Evolutionary conservation across 2,888 invertebrate species (phyloP).

Genomic region (Bruchidius siliquastri): DNA sequence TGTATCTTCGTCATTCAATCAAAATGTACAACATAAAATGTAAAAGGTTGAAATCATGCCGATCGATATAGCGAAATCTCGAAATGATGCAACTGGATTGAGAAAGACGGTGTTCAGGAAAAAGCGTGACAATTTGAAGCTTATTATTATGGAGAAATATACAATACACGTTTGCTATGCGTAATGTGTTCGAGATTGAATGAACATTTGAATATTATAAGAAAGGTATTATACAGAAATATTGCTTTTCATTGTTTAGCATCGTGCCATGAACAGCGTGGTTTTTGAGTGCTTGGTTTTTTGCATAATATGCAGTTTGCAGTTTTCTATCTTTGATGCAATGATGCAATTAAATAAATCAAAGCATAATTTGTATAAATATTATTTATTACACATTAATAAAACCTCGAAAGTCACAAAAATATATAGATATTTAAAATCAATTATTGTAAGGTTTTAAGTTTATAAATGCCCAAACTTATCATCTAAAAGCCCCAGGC

Average conservation of each 20-base stretch:
- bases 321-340: no score
- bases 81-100: background rate
- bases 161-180: background rate
- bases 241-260: background rate
- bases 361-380: no score
- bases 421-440: no score
- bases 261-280: background rate
- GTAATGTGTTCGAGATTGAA: background rate
- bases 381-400: no score
- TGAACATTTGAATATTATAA: background rate
- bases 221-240: background rate
- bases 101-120: background rate
- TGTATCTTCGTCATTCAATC: background rate
- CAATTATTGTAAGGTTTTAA: no score
- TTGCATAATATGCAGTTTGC: background rate
- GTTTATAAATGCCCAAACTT: no score
- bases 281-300: background rate
- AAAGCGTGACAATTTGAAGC: background rate
- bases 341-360: no score
- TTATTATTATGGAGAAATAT: background rate
- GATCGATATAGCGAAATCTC: background rate
- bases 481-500: no score
- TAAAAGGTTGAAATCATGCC: background rate
- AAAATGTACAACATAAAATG: background rate
- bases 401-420: no score